Conservation (phyloP, 2,113 vertebrate species). For the Alexandromys fortis region DNA sequence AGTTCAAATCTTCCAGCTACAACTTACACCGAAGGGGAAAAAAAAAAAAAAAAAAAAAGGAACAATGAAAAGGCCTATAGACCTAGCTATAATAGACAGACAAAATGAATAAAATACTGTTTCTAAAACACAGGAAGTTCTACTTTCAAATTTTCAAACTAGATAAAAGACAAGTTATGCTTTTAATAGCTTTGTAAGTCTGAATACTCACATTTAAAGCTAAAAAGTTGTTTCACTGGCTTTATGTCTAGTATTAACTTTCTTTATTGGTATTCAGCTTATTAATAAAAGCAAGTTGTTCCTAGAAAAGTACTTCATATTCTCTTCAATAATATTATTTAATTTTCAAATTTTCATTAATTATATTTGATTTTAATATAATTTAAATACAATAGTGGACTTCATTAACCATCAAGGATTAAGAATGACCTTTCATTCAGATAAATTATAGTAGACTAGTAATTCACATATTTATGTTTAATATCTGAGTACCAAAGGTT, state of each 20-base stretch:
- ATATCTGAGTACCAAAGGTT: conserved; percentile 58
- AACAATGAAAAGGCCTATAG: background rate
- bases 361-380: conserved; percentile 77
- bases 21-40: background rate
- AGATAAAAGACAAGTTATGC: background rate
- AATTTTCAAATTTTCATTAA: conserved; percentile 82
- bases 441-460: conserved; percentile 71
- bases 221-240: background rate
- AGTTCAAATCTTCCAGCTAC: background rate
- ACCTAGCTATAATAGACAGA: background rate
- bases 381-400: conserved; percentile 72
- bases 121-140: background rate
- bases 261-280: background rate
- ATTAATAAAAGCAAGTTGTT: conserved; percentile 74
- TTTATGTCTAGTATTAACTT: background rate
- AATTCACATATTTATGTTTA: conserved; percentile 79
- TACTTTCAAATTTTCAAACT: background rate
- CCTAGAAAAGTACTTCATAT: conserved; percentile 80
- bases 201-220: background rate
- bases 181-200: background rate
- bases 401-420: conserved; percentile 81
- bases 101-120: background rate
- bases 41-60: background rate
- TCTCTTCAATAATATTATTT: conserved; percentile 78
- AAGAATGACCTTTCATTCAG: conserved; percentile 82